These are phyloP conservation scores for Eupelmus urozonus DNA, from an alignment of 2,888 invertebrate species.

Conservation along the genomic window DNA sequence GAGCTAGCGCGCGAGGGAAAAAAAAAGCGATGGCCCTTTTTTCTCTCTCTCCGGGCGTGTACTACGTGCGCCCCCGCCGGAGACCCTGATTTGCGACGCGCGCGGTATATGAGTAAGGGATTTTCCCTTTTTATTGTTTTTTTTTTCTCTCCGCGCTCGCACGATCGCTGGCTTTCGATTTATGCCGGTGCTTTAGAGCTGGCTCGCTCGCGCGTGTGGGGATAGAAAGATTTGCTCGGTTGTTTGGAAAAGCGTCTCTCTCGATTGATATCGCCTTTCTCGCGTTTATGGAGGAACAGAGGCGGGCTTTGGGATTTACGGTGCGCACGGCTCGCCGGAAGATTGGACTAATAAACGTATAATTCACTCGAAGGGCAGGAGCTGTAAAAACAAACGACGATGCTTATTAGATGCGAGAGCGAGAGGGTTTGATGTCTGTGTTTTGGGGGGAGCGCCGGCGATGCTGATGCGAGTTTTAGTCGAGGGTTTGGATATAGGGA, in stretches of 20 bases:
- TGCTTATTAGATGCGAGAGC: slow-evolving; percentile 31
- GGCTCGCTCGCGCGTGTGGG: background rate
- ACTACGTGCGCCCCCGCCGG: slow-evolving; percentile 12
- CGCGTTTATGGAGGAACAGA: background rate
- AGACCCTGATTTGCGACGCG: slow-evolving; percentile 48
- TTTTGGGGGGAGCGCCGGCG: background rate
- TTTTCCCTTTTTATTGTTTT: slow-evolving; percentile 47
- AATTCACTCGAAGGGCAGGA: slow-evolving; percentile 12
- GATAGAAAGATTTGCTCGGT: slow-evolving; percentile 39
- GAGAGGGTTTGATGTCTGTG: slow-evolving; percentile 2
- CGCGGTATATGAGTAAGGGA: slow-evolving; percentile 42
- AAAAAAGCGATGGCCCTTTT: slow-evolving; percentile 21
- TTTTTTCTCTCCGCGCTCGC: background rate
- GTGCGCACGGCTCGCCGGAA: background rate
- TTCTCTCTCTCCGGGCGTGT: slow-evolving; percentile 2
- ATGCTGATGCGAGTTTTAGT: slow-evolving; percentile 32
- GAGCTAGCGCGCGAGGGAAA: slow-evolving; percentile 16
- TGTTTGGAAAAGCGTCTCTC: slow-evolving; percentile 35
- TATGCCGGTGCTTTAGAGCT: slow-evolving; percentile 34
- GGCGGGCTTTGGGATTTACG: background rate
- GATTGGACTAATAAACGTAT: slow-evolving; percentile 47
- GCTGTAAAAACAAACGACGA: slow-evolving; percentile 42
- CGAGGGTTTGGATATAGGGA: background rate
- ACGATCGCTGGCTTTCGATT: slow-evolving; percentile 24
- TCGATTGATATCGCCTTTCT: slow-evolving; percentile 23